These are phyloP conservation scores for Bostrychus sinensis DNA, from an alignment of 2,113 vertebrate species.

Conservation along the genomic window DNA sequence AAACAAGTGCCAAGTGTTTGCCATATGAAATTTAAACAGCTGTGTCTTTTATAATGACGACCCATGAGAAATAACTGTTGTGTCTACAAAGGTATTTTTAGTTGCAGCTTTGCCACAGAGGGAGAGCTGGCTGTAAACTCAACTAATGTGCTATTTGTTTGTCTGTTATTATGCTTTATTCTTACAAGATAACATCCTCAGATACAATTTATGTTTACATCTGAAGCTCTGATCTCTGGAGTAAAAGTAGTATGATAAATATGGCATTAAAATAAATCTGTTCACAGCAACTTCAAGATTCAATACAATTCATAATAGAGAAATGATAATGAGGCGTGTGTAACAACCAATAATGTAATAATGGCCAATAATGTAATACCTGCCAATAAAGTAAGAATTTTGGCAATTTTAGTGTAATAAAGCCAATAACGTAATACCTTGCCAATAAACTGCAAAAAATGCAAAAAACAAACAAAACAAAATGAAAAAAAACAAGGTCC, in stretches of 20 bases:
- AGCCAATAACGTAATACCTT: no score
- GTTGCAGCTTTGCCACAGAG: background rate
- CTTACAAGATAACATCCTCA: background rate
- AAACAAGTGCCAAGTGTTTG: background rate
- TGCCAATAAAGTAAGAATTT: no score
- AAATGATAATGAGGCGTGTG: slow-evolving; percentile 4
- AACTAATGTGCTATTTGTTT: slow-evolving; percentile 13
- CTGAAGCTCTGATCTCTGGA: background rate
- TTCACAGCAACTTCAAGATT: background rate
- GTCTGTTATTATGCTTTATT: background rate
- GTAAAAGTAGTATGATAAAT: background rate
- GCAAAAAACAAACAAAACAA: no score
- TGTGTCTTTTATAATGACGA: background rate
- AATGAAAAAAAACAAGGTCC: no score
- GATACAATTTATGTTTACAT: background rate
- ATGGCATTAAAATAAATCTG: background rate
- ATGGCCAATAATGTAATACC: no score
- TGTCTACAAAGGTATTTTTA: slow-evolving; percentile 14
- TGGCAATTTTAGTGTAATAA: no score
- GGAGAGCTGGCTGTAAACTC: background rate
- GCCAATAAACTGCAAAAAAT: no score
- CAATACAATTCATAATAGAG: background rate
- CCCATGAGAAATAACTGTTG: background rate
- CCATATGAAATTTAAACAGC: background rate
- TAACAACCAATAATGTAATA: no score